Percentiles rank a stretch among this genome's conserved stretches.
Evolutionary conservation across 37 sponge, comb jelly and placozoan species (phyloP).

Genomic region (Halisarca cf. caerulea): DNA sequence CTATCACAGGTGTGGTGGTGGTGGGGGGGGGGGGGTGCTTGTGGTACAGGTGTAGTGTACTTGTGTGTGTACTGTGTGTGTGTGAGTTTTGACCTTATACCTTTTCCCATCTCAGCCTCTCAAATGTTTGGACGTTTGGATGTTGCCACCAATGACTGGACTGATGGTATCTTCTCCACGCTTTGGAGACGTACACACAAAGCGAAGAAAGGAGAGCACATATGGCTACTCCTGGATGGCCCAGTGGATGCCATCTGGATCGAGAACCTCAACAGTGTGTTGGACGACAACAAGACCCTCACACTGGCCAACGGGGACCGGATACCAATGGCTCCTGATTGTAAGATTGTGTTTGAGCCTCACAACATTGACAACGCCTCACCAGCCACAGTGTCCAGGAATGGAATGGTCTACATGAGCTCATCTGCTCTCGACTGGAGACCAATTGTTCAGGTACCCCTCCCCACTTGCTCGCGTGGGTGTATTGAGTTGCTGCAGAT

Average conservation of each 20-base stretch:
- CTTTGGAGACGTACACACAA: slow-evolving; percentile 95
- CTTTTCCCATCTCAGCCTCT: slow-evolving; percentile 51
- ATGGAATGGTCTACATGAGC: slow-evolving; percentile 99
- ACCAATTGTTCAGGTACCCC: slow-evolving; percentile 72
- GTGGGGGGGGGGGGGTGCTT: no score
- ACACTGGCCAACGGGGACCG: slow-evolving; percentile 99
- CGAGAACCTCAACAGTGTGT: slow-evolving; percentile 97
- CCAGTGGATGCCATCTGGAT: slow-evolving; percentile 99
- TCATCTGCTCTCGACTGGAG: slow-evolving; percentile 94
- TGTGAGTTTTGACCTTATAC: neutral
- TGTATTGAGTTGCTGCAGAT: no score
- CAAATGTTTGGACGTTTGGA: slow-evolving; percentile 99
- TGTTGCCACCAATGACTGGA: slow-evolving; percentile 99
- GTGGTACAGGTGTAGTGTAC: neutral
- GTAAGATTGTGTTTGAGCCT: slow-evolving; percentile 97
- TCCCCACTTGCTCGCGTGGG: no score
- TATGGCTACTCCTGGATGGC: slow-evolving; percentile 97
- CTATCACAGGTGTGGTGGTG: slow-evolving; percentile 70
- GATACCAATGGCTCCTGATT: slow-evolving; percentile 95
- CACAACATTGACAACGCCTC: slow-evolving; percentile 99
- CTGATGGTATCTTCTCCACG: slow-evolving; percentile 99
- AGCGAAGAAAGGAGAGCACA: slow-evolving; percentile 96
- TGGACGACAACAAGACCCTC: slow-evolving; percentile 99
- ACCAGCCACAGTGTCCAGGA: slow-evolving; percentile 98
- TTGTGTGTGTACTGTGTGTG: neutral